Percentiles rank a stretch among this genome's conserved stretches.
These are phyloP conservation scores for Brachionichthys hirsutus DNA, from an alignment of 2,113 vertebrate genomes.

Conservation along the genomic window DNA sequence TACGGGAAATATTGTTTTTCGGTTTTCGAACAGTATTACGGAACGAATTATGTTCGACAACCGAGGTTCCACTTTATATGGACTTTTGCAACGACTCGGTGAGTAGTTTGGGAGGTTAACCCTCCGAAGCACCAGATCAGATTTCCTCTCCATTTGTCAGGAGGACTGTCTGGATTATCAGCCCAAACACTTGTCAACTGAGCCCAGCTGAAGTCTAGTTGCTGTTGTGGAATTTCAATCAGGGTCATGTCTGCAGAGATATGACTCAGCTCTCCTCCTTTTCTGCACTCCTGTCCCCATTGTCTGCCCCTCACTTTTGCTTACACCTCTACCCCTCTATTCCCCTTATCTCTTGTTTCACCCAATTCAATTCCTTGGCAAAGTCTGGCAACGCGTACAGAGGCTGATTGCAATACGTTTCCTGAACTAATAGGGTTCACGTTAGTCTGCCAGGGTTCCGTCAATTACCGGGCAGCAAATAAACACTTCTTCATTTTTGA, in stretches of 20 bases:
- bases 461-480: slow-evolving; percentile 59
- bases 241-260: slow-evolving; percentile 56
- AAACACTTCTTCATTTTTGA: slow-evolving; percentile 57
- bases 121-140: too few species aligned
- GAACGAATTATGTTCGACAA: too few species aligned
- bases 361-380: slow-evolving; percentile 42
- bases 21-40: too few species aligned
- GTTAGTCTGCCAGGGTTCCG: slow-evolving; percentile 60
- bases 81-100: too few species aligned
- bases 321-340: slow-evolving; percentile 35
- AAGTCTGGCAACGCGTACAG: slow-evolving; percentile 20
- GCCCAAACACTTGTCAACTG: too few species aligned
- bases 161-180: too few species aligned
- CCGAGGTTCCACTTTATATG: too few species aligned
- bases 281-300: slow-evolving; percentile 41
- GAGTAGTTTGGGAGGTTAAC: too few species aligned
- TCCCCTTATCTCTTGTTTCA: slow-evolving; percentile 27
- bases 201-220: slow-evolving; percentile 3
- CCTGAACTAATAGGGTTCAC: slow-evolving; percentile 67
- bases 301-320: slow-evolving; percentile 55
- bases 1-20: too few species aligned
- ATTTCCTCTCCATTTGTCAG: too few species aligned
- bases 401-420: slow-evolving; percentile 46
- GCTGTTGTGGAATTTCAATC: slow-evolving; percentile 65
- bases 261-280: slow-evolving; percentile 73